Percentiles rank a stretch among this genome's conserved stretches.
Evolutionary conservation across 2,888 invertebrate genomes (phyloP).

Genomic region (Trissolcus brochymenae): DNA sequence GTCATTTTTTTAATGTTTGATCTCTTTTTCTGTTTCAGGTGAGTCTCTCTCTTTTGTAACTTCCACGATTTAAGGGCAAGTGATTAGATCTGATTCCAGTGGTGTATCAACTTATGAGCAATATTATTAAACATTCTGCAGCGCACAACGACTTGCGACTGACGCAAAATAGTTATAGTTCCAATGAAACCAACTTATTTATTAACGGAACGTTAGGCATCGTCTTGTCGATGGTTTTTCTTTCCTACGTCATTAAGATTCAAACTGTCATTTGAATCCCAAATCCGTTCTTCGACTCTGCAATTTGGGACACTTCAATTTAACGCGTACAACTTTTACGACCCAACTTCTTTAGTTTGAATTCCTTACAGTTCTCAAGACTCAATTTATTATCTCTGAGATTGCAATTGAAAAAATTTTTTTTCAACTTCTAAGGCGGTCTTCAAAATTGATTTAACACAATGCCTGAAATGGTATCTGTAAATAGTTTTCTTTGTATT

Average conservation of each 20-base stretch:
- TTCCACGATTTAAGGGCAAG: too few species aligned
- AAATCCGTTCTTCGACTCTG: conserved; percentile 25
- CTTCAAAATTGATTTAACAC: neutral
- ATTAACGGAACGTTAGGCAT: conserved; percentile 13
- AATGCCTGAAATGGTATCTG: neutral
- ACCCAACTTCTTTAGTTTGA: conserved; percentile 20
- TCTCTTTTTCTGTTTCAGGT: conserved; percentile 19
- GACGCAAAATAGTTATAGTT: conserved; percentile 22
- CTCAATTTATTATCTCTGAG: conserved; percentile 7
- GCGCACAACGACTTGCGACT: conserved; percentile 13
- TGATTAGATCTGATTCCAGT: conserved; percentile 4
- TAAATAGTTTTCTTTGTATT: too few species aligned
- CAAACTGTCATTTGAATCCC: conserved; percentile 39
- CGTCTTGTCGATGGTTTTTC: conserved; percentile 16
- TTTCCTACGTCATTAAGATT: conserved; percentile 16
- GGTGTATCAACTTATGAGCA: conserved; percentile 9
- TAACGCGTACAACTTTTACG: conserved; percentile 38
- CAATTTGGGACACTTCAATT: conserved; percentile 48
- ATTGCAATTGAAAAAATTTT: neutral
- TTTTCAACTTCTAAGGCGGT: too few species aligned
- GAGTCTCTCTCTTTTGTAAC: too few species aligned
- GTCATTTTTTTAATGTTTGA: conserved; percentile 9
- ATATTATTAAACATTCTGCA: conserved; percentile 31
- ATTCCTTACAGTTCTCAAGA: conserved; percentile 18
- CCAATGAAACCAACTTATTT: conserved; percentile 15